Evolutionary conservation across 2,888 invertebrate genomes (phyloP).

Genomic region (Formica aserva): DNA sequence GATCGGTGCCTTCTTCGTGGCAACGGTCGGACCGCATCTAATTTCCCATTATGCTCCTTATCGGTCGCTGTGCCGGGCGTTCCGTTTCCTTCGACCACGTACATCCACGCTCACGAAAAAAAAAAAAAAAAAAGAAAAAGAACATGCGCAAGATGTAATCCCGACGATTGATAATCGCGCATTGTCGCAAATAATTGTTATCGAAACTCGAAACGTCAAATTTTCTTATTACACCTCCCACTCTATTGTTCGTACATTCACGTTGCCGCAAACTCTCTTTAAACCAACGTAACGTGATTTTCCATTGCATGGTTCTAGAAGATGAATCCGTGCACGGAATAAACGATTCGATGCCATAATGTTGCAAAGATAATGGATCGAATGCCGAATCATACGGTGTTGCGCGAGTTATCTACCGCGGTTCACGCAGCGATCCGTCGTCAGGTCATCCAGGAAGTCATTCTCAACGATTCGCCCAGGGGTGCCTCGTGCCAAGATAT

Average conservation of each 20-base stretch:
- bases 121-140: neutral
- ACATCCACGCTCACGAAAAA: slow-evolving; percentile 8
- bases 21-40: slow-evolving; percentile 64
- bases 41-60: slow-evolving; percentile 75
- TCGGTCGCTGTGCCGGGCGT: slow-evolving; percentile 51
- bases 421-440: slow-evolving; percentile 11
- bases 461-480: slow-evolving; percentile 38
- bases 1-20: slow-evolving; percentile 68
- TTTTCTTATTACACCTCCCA: slow-evolving; percentile 47
- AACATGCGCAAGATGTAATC: slow-evolving; percentile 41
- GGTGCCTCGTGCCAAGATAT: slow-evolving; percentile 25
- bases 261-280: neutral
- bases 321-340: slow-evolving; percentile 9
- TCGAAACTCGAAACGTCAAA: slow-evolving; percentile 29
- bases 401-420: neutral
- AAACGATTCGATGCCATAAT: slow-evolving; percentile 18
- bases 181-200: slow-evolving; percentile 46
- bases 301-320: neutral
- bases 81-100: slow-evolving; percentile 53
- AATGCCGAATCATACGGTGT: slow-evolving; percentile 19
- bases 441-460: slow-evolving; percentile 41
- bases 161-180: slow-evolving; percentile 61
- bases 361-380: slow-evolving; percentile 36
- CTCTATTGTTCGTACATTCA: slow-evolving; percentile 33
- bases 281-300: slow-evolving; percentile 8